Conservation (phyloP, 2,797 vertebrate genomes). For the Rhyacichthys aspro region DNA sequence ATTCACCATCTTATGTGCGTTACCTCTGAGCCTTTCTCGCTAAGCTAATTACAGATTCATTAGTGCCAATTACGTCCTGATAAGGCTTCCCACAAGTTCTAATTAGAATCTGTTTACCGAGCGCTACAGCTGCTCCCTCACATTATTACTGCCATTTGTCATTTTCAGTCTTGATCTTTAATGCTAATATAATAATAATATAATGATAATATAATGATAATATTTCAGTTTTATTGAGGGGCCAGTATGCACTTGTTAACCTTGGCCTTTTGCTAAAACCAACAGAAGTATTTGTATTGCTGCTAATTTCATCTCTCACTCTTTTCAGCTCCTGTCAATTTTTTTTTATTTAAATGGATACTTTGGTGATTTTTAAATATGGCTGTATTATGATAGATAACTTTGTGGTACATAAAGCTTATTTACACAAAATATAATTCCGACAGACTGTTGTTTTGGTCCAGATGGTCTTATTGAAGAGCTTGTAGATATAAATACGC, state of each 20-base stretch:
- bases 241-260: constrained; percentile 3
- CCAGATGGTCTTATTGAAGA: too few species aligned
- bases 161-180: constrained; percentile 5
- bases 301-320: constrained; percentile 36
- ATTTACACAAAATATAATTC: too few species aligned
- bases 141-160: constrained; percentile 6
- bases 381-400: too few species aligned
- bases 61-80: constrained; percentile 43
- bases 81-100: constrained; percentile 28
- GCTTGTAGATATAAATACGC: too few species aligned
- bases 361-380: not conserved
- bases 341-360: too few species aligned
- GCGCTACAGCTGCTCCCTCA: constrained; percentile 1
- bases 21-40: constrained; percentile 26
- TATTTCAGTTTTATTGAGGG: constrained; percentile 16
- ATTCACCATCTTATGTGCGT: constrained; percentile 11
- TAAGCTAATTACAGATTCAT: constrained; percentile 42
- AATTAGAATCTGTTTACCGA: constrained; percentile 48
- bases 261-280: constrained; percentile 20
- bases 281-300: constrained; percentile 29
- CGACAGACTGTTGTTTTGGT: too few species aligned
- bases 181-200: too few species aligned
- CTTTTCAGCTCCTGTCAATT: constrained; percentile 16
- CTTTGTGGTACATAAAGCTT: too few species aligned
- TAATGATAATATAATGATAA: too few species aligned